Evolutionary conservation across 2,888 invertebrate genomes (phyloP).

Genomic region (Lingula anatina): DNA sequence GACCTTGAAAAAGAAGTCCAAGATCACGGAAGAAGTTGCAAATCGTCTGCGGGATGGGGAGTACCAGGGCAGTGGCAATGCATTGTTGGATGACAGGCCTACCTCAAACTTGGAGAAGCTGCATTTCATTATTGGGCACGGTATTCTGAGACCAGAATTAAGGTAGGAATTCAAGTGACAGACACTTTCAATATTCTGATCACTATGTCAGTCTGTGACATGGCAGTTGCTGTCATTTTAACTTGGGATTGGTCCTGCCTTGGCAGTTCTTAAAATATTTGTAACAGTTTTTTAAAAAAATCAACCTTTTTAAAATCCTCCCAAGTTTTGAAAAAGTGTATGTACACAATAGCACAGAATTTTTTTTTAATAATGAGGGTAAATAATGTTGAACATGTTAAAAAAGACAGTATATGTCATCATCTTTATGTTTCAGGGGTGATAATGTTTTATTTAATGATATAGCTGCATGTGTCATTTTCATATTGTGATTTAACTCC

Average conservation of each 20-base stretch:
- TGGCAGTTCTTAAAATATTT: neutral
- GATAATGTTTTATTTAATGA: too few species aligned
- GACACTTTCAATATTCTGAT: too few species aligned
- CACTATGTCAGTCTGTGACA: neutral
- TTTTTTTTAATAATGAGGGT: neutral
- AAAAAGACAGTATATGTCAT: too few species aligned
- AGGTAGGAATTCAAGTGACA: conserved; percentile 84
- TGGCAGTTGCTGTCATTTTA: too few species aligned
- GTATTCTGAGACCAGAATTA: conserved; percentile 90
- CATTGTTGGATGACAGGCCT: conserved; percentile 93
- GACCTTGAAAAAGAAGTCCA: conserved; percentile 93
- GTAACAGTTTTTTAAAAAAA: neutral
- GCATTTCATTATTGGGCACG: conserved; percentile 95
- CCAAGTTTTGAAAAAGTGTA: too few species aligned
- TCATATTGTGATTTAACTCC: too few species aligned
- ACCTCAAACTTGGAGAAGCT: conserved; percentile 96
- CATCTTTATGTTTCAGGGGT: too few species aligned
- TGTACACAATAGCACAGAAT: too few species aligned
- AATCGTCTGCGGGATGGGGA: conserved; percentile 83
- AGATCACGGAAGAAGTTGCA: conserved; percentile 91
- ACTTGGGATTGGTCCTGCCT: neutral
- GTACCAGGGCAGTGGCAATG: conserved; percentile 59
- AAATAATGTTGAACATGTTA: too few species aligned
- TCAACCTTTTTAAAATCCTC: neutral
- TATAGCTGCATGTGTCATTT: too few species aligned